A percentile compares a stretch with the other conserved stretches of the same genome.
phyloP scores from a whole-genome alignment of 2,888 invertebrate genomes.

The Habrosyne pyritoides region DNA sequence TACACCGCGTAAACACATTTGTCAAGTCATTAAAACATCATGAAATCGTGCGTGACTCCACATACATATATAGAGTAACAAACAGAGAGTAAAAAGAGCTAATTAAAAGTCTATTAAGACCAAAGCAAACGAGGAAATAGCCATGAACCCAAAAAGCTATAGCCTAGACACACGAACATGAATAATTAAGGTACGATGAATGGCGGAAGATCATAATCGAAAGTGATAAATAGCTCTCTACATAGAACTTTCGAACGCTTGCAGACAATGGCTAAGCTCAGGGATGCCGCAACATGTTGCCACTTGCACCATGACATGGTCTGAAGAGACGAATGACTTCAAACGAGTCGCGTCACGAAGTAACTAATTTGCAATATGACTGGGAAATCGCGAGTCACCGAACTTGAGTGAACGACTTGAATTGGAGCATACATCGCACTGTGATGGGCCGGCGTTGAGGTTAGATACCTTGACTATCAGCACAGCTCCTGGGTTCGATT shows the following conservation, averaged over 20 bases:
- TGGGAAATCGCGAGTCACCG: slow-evolving; percentile 2
- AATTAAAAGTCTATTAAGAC: background rate
- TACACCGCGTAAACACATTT: background rate
- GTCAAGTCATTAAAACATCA: background rate
- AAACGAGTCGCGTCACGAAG: background rate
- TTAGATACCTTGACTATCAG: too few species aligned
- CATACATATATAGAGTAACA: too few species aligned
- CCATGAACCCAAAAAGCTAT: background rate
- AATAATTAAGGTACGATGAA: background rate
- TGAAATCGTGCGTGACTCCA: background rate
- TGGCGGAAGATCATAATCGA: background rate
- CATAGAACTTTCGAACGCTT: background rate
- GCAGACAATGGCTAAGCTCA: background rate
- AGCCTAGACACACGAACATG: slow-evolving; percentile 2
- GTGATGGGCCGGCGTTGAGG: background rate
- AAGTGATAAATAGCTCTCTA: slow-evolving; percentile 6
- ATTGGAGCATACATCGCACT: background rate
- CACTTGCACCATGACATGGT: background rate
- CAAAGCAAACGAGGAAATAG: background rate
- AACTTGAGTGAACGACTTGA: background rate
- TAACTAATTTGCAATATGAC: slow-evolving; percentile 3
- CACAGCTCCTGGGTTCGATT: too few species aligned
- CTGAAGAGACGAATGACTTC: background rate
- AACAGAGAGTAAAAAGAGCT: background rate
- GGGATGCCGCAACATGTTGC: slow-evolving; percentile 5